Evolutionary conservation across 1,140 invertebrate genomes (phyloP).

Genomic region (Chrysoperla carnea): DNA sequence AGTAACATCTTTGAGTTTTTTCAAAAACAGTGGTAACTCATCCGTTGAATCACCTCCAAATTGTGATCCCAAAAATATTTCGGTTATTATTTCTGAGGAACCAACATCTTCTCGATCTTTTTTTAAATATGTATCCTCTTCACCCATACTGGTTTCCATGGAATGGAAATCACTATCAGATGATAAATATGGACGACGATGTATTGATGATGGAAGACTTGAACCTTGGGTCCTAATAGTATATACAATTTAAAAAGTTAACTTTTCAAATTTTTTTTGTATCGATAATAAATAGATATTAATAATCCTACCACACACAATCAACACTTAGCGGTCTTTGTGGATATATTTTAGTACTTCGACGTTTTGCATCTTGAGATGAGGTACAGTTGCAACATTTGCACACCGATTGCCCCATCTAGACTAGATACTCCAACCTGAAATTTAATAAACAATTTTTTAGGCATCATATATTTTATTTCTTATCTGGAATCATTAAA

Average conservation of each 20-base stretch:
- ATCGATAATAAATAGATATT: no score
- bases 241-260: not conserved
- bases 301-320: not conserved
- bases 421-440: not conserved
- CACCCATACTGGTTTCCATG: not conserved
- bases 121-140: not conserved
- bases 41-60: constrained; percentile 26
- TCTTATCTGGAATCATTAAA: no score
- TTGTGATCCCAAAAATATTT: not conserved
- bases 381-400: not conserved
- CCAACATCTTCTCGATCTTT: not conserved
- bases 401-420: constrained; percentile 1
- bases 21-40: constrained; percentile 57
- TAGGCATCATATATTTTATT: no score
- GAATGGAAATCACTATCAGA: not conserved
- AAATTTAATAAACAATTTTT: no score
- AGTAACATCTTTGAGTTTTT: constrained; percentile 57
- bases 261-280: no score
- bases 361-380: not conserved
- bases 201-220: not conserved
- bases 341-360: not conserved
- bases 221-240: not conserved
- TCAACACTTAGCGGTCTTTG: not conserved
- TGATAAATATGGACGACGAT: not conserved
- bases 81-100: not conserved